Percentiles rank a stretch among this genome's conserved stretches.
phyloP scores from a whole-genome alignment of 2,113 vertebrate genomes.

The Tamias sibiricus region DNA sequence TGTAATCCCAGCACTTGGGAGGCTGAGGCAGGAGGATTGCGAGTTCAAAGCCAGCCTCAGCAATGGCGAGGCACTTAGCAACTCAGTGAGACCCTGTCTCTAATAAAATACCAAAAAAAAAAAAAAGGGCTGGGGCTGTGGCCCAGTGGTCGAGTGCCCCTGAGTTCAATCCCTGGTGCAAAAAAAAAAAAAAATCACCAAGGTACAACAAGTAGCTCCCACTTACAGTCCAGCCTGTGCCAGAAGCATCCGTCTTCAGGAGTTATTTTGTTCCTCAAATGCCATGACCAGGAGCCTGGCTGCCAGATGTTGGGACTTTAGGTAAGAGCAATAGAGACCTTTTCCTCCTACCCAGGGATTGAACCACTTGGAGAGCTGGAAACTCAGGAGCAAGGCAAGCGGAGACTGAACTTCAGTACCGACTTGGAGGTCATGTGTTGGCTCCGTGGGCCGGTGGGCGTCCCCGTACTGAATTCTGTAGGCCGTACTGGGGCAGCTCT shows the following conservation, averaged over 20 bases:
- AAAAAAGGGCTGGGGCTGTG: no score
- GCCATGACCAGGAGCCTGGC: background rate
- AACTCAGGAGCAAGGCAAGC: background rate
- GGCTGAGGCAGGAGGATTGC: no score
- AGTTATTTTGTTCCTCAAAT: background rate
- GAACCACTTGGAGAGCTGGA: background rate
- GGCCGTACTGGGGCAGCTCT: no score
- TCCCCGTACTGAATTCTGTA: accelerated
- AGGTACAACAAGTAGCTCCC: background rate
- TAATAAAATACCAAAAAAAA: no score
- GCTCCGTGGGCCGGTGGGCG: background rate
- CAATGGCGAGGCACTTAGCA: no score
- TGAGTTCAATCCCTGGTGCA: no score
- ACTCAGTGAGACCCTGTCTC: no score
- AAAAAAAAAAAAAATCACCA: no score
- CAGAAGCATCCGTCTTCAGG: background rate
- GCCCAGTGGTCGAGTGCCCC: no score
- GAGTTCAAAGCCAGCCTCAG: no score
- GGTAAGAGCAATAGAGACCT: background rate
- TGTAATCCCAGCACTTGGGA: no score
- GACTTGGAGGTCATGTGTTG: accelerated
- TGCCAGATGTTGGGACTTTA: background rate
- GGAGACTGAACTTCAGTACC: no score
- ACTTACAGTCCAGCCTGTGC: background rate
- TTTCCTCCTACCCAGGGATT: background rate